A percentile compares a stretch with the other conserved stretches of the same genome.
Conservation (phyloP, 2,888 invertebrate species). For the Bimastos eiseni region DNA sequence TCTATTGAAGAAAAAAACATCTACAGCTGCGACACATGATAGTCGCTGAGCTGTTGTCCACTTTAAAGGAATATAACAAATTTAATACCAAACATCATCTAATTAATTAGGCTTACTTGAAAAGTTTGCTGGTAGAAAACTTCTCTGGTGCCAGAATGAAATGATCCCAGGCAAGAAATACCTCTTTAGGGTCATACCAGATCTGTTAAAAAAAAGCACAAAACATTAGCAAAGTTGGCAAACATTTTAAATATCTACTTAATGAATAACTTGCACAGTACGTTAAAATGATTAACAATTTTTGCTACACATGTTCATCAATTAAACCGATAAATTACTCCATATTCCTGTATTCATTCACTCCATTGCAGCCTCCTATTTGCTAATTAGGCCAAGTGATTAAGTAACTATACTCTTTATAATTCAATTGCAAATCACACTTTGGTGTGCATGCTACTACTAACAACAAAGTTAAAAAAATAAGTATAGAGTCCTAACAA, state of each 20-base stretch:
- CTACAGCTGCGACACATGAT: too few species aligned
- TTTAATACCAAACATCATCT: not conserved
- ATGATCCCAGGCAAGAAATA: slow-evolving; percentile 68
- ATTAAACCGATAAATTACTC: too few species aligned
- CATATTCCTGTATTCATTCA: too few species aligned
- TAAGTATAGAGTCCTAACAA: too few species aligned
- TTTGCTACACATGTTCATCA: not conserved
- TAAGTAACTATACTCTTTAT: too few species aligned
- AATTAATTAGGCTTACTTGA: slow-evolving; percentile 42
- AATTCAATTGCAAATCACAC: too few species aligned
- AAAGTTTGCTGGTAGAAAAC: slow-evolving; percentile 46
- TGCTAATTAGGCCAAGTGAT: too few species aligned
- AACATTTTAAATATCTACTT: not conserved
- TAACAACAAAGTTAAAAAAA: too few species aligned
- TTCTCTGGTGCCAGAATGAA: slow-evolving; percentile 48
- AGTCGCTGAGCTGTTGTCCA: not conserved
- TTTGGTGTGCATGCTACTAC: too few species aligned
- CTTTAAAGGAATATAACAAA: not conserved
- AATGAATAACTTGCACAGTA: not conserved
- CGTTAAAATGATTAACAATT: not conserved
- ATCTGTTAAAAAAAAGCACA: slow-evolving; percentile 49
- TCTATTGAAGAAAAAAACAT: too few species aligned
- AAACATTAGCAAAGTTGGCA: not conserved
- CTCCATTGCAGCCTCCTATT: too few species aligned
- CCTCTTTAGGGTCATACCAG: slow-evolving; percentile 61